A percentile compares a stretch with the other conserved stretches of the same genome.
phyloP scores from a whole-genome alignment of 2,113 vertebrate genomes.

The Butorides virescens region DNA sequence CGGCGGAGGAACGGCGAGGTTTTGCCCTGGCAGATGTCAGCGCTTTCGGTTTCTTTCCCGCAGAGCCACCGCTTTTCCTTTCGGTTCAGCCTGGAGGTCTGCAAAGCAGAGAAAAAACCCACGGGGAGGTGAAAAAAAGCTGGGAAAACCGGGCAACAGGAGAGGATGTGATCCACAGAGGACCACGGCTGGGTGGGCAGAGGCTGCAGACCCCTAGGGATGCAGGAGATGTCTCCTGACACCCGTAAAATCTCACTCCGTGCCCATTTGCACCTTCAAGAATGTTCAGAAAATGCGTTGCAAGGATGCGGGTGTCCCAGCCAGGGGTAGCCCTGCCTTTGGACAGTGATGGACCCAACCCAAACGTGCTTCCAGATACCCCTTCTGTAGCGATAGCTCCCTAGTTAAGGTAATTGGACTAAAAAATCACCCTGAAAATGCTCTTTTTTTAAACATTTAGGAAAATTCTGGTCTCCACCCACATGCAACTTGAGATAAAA shows the following conservation, averaged over 20 bases:
- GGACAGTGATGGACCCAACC: background rate
- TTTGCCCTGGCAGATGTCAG: background rate
- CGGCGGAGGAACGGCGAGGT: accelerated
- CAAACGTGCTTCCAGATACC: background rate
- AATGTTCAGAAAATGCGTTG: background rate
- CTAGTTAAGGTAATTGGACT: background rate
- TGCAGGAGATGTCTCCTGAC: background rate
- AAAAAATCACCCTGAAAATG: background rate
- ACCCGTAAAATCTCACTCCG: background rate
- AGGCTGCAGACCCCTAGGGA: background rate
- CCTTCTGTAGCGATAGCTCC: background rate
- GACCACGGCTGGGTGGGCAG: accelerated
- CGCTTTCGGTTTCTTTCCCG: background rate
- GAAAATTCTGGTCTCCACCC: background rate
- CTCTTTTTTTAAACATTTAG: background rate
- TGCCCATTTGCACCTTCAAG: background rate
- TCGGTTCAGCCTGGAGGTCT: background rate
- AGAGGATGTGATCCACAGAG: too few relatives aligned
- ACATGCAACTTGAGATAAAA: background rate
- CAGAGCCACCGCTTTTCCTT: background rate
- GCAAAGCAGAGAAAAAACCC: background rate
- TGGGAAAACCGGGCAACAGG: accelerated
- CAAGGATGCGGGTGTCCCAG: background rate
- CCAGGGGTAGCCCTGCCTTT: background rate
- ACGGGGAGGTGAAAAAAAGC: background rate